These are phyloP conservation scores for Anhinga rufa DNA, from an alignment of 2,113 vertebrate species.

Conservation along the genomic window DNA sequence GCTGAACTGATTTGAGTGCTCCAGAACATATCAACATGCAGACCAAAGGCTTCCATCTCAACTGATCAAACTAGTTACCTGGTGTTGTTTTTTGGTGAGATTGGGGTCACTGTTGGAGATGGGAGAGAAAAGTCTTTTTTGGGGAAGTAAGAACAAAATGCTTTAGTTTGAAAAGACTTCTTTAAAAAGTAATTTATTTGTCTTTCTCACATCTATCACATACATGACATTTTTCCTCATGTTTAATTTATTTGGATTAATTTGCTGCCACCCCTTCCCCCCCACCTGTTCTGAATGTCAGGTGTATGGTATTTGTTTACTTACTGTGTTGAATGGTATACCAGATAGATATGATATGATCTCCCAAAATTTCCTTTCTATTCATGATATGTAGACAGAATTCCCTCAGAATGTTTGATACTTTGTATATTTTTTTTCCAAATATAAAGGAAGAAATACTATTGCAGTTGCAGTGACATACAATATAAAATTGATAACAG, in stretches of 20 bases:
- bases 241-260: neutral
- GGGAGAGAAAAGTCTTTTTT: neutral
- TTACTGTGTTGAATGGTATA: neutral
- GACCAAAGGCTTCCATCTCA: neutral
- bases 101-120: neutral
- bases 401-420: neutral
- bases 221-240: neutral
- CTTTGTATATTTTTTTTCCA: neutral
- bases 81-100: neutral
- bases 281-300: neutral
- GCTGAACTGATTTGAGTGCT: conserved; percentile 15
- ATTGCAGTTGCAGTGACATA: neutral
- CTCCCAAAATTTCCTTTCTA: neutral
- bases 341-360: neutral
- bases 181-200: neutral
- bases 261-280: neutral
- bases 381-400: neutral
- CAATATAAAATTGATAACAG: neutral
- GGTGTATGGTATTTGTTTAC: neutral
- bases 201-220: neutral
- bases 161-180: neutral
- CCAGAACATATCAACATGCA: neutral
- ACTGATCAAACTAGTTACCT: neutral
- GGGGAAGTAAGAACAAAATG: neutral
- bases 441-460: neutral